These are phyloP conservation scores for Taurulus bubalis DNA, from an alignment of 2,113 vertebrate species.

Conservation along the genomic window DNA sequence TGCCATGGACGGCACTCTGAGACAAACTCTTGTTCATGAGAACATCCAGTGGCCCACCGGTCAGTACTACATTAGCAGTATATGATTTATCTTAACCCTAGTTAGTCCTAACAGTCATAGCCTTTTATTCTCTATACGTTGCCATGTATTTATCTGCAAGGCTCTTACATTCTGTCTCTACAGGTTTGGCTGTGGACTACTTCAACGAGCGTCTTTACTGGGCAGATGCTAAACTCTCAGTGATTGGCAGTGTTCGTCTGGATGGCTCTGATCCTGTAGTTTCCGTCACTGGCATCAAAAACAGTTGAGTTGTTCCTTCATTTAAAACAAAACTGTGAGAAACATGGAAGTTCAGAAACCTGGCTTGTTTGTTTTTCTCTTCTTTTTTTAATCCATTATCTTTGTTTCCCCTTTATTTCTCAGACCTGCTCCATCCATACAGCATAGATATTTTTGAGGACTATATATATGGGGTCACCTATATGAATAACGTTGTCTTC, in stretches of 20 bases:
- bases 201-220: conserved; percentile 97
- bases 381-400: neutral
- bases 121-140: neutral
- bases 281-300: conserved; percentile 89
- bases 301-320: conserved; percentile 82
- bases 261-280: conserved; percentile 93
- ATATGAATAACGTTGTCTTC: conserved; percentile 95
- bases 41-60: conserved; percentile 99
- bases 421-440: conserved; percentile 95
- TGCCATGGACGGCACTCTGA: conserved; percentile 95
- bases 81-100: neutral
- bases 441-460: conserved; percentile 99
- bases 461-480: conserved; percentile 97
- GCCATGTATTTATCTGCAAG: conserved; percentile 1
- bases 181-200: conserved; percentile 96
- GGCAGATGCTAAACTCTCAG: conserved; percentile 94
- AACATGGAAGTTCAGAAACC: neutral
- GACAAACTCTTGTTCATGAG: conserved; percentile 94
- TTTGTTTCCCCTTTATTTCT: neutral
- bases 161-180: neutral
- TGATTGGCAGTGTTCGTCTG: conserved; percentile 95
- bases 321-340: neutral
- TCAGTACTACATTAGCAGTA: conserved; percentile 8
- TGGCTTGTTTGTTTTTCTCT: neutral
- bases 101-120: neutral